Evolutionary conservation across 2,113 vertebrate genomes (phyloP).

Genomic region (Menidia beryllina): DNA sequence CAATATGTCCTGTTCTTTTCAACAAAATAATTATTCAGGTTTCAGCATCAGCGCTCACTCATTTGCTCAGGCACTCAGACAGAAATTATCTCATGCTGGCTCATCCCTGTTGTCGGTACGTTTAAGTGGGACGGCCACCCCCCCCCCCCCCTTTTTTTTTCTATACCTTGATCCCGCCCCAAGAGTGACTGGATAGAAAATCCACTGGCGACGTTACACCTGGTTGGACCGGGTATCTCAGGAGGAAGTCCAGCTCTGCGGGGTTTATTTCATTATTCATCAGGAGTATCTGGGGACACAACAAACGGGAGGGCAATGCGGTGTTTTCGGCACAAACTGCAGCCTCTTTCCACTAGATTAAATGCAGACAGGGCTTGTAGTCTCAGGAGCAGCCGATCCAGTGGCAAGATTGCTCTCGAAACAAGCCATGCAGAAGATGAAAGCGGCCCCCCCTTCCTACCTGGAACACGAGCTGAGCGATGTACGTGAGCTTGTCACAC

Average conservation of each 20-base stretch:
- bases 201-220: constrained; percentile 88
- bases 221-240: constrained; percentile 88
- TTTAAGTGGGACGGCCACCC: not conserved
- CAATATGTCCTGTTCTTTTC: too few relatives aligned
- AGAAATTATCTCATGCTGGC: not conserved
- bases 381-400: constrained; percentile 30
- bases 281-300: constrained; percentile 86
- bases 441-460: constrained; percentile 70
- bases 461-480: constrained; percentile 93
- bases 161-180: constrained; percentile 94
- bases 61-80: too few relatives aligned
- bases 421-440: constrained; percentile 53
- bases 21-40: too few relatives aligned
- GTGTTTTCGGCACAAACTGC: constrained; percentile 36
- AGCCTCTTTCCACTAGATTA: constrained; percentile 54
- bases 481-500: constrained; percentile 92
- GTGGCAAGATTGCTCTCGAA: constrained; percentile 16
- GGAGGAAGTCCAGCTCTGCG: constrained; percentile 91
- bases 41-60: too few relatives aligned
- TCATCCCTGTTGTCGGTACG: not conserved
- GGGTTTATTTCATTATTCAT: constrained; percentile 88
- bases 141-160: not conserved
- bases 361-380: constrained; percentile 22
- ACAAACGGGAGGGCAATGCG: constrained; percentile 39
- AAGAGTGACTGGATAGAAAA: constrained; percentile 91